phyloP scores from a whole-genome alignment of 2,797 vertebrate species.

The Buphagus erythrorhynchus region DNA sequence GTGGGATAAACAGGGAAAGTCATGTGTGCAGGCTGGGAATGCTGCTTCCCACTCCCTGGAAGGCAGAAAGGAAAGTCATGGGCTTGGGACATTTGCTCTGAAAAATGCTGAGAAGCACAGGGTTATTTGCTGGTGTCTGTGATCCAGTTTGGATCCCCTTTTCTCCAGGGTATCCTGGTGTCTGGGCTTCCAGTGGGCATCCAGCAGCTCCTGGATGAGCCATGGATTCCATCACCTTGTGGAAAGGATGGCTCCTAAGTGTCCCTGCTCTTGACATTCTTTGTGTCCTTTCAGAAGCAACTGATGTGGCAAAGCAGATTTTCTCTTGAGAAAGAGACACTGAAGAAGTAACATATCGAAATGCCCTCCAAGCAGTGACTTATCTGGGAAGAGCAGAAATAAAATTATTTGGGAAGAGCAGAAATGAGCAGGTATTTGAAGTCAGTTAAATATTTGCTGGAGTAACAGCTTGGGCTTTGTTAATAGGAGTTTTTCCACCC shows the following conservation, averaged over 20 bases:
- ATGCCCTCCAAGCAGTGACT: background rate
- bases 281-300: background rate
- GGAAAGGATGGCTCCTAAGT: background rate
- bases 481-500: background rate
- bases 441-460: background rate
- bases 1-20: constrained; percentile 10
- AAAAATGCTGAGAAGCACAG: background rate
- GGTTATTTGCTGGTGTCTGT: background rate
- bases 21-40: background rate
- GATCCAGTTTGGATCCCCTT: background rate
- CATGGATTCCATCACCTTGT: background rate
- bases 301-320: background rate
- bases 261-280: background rate
- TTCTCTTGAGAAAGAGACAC: background rate
- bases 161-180: background rate
- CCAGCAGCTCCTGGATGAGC: background rate
- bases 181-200: background rate
- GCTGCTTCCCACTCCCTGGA: background rate
- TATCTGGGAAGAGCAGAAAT: background rate
- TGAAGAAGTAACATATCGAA: background rate
- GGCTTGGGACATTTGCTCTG: background rate
- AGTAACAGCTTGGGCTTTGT: background rate
- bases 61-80: background rate
- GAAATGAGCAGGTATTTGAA: background rate
- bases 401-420: background rate